Percentiles rank a stretch among this genome's conserved stretches.
Conservation (phyloP, 2,797 vertebrate genomes). For the Sebastes hubbsi region DNA sequence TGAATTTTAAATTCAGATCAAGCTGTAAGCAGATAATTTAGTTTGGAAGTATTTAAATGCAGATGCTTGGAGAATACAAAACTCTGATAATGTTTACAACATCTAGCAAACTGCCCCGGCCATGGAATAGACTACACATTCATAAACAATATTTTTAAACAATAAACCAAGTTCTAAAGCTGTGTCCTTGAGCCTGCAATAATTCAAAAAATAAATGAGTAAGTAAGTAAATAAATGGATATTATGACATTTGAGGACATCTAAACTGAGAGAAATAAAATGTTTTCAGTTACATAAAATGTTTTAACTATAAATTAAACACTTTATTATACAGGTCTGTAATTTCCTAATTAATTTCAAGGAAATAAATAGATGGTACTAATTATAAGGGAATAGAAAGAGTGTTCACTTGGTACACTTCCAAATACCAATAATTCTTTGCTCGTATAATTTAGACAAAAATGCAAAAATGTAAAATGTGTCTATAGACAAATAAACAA, state of each 20-base stretch:
- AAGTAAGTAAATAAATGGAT: neutral
- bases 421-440: neutral
- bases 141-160: neutral
- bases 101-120: neutral
- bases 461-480: neutral
- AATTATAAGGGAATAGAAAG: neutral
- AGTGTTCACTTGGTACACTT: neutral
- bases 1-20: constrained; percentile 29
- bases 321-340: neutral
- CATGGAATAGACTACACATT: neutral
- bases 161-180: neutral
- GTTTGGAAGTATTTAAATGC: neutral
- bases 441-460: neutral
- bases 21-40: constrained; percentile 5
- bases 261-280: neutral
- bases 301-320: neutral
- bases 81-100: neutral
- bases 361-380: neutral
- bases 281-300: neutral
- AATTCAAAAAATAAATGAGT: neutral
- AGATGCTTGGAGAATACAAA: neutral
- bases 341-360: neutral
- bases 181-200: neutral
- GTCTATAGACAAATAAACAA: neutral
- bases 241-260: neutral